Evolutionary conservation across 2,113 vertebrate genomes (phyloP).

Genomic region (Chloroceryle aenea): DNA sequence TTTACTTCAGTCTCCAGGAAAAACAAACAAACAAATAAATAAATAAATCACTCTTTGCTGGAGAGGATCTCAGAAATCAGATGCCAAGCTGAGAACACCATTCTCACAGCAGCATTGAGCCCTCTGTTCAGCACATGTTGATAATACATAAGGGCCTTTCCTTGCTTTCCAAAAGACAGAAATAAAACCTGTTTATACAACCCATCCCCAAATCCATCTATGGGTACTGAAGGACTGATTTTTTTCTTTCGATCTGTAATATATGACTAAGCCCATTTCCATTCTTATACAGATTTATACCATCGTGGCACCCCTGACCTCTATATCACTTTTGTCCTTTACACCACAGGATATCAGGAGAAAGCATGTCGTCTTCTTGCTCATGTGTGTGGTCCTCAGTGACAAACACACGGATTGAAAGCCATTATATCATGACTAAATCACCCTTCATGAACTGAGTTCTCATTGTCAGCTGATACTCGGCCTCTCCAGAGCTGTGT

Average conservation of each 20-base stretch:
- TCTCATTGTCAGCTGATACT: not conserved
- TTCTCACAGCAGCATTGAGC: constrained; percentile 40
- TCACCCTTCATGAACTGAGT: not conserved
- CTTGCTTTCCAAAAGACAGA: not conserved
- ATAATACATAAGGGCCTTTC: not conserved
- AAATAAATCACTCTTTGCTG: not conserved
- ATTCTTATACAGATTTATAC: not conserved
- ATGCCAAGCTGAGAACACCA: constrained; percentile 24
- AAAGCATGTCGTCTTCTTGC: not conserved
- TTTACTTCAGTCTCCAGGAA: not conserved
- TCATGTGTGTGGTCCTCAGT: not conserved
- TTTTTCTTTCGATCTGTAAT: not conserved
- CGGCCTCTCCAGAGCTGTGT: not conserved
- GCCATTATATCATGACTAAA: not conserved
- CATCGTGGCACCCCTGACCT: not conserved
- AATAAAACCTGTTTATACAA: not conserved
- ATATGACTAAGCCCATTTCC: not conserved
- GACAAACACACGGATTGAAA: not conserved
- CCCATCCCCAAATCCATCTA: not conserved
- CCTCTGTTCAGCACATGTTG: constrained; percentile 12
- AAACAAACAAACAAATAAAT: not conserved
- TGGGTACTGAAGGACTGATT: not conserved
- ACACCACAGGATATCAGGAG: not conserved
- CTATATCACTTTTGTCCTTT: not conserved
- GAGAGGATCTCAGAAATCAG: constrained; percentile 46